Evolutionary conservation across 2,797 vertebrate species (phyloP).

Genomic region (Enteromius afrohamiltoni): DNA sequence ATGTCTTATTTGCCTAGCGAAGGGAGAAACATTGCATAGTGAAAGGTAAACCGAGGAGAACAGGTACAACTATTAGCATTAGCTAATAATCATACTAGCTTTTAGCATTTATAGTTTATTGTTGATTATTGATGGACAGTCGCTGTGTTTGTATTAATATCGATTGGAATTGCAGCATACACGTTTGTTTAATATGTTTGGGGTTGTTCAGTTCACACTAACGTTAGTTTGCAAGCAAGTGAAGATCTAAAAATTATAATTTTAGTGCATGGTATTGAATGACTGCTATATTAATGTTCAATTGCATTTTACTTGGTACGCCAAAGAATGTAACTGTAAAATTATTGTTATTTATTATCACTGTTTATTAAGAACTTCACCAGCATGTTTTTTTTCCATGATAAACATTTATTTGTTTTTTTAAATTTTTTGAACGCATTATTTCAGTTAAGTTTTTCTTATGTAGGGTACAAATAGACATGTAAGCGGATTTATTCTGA

Average conservation of each 20-base stretch:
- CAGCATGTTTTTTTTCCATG: not conserved
- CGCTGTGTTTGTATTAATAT: not conserved
- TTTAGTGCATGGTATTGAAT: not conserved
- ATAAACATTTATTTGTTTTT: not conserved
- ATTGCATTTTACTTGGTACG: not conserved
- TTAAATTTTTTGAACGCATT: not conserved
- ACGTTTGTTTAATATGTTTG: not conserved
- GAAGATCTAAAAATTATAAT: not conserved
- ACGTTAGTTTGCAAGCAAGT: not conserved
- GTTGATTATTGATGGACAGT: not conserved
- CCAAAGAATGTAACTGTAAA: not conserved
- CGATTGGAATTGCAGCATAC: not conserved
- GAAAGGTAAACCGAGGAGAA: not conserved
- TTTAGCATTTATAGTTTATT: constrained; percentile 5
- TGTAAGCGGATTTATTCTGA: not conserved
- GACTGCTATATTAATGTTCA: not conserved
- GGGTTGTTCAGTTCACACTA: not conserved
- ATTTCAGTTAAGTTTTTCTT: not conserved
- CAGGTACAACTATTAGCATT: not conserved
- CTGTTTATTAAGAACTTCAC: not conserved
- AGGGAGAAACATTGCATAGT: not conserved
- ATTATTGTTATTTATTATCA: not conserved
- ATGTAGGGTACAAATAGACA: not conserved
- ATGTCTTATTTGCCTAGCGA: not conserved
- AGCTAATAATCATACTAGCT: not conserved